These are phyloP conservation scores for Drosophila antonietae DNA, from an alignment of 2,888 invertebrate genomes.

Conservation along the genomic window DNA sequence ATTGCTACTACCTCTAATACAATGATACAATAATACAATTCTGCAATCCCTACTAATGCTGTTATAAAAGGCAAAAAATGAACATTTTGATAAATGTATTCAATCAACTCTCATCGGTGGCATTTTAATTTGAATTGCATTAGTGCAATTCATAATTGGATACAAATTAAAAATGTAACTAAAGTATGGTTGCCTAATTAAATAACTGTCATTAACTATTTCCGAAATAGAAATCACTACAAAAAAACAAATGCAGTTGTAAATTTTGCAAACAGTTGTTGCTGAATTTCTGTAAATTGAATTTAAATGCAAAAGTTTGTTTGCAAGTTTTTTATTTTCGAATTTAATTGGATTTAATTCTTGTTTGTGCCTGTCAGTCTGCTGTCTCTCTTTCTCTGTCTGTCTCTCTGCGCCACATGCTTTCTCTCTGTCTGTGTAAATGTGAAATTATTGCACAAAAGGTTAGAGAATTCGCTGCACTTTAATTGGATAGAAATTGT, in stretches of 20 bases:
- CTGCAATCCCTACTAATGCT: too few species aligned
- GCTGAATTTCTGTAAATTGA: slow-evolving; percentile 37
- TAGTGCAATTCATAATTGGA: background rate
- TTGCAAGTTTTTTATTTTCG: slow-evolving; percentile 19
- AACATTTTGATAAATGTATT: too few species aligned
- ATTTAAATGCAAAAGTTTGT: slow-evolving; percentile 39
- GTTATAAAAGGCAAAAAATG: too few species aligned
- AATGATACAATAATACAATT: too few species aligned
- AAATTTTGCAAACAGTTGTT: slow-evolving; percentile 40
- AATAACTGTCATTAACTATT: slow-evolving; percentile 26
- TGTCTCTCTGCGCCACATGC: background rate
- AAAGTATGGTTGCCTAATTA: slow-evolving; percentile 27
- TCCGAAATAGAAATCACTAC: slow-evolving; percentile 6
- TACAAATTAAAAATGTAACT: slow-evolving; percentile 1
- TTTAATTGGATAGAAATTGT: slow-evolving; percentile 72
- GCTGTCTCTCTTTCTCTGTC: background rate
- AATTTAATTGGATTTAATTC: slow-evolving; percentile 53
- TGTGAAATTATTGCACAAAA: slow-evolving; percentile 31
- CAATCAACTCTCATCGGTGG: background rate
- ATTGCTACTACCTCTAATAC: too few species aligned
- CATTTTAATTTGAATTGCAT: background rate
- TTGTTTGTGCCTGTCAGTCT: slow-evolving; percentile 8
- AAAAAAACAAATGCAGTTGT: slow-evolving; percentile 18
- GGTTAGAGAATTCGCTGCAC: slow-evolving; percentile 54
- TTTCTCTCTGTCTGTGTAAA: background rate